Percentiles rank a stretch among this genome's conserved stretches.
phyloP scores from a whole-genome alignment of 2,888 invertebrate genomes.

The Tiliacea citrago region DNA sequence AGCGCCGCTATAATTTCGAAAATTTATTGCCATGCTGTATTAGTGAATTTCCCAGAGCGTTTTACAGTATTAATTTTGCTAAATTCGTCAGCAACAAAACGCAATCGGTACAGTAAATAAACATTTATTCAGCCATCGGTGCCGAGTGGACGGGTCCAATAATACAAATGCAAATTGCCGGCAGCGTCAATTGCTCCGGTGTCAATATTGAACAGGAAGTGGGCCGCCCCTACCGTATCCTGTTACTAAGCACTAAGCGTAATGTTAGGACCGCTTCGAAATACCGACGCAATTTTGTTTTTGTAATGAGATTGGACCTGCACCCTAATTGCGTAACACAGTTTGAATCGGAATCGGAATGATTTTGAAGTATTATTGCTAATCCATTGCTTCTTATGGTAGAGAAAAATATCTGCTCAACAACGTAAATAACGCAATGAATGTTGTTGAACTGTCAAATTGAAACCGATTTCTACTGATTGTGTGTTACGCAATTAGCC shows the following conservation, averaged over 20 bases:
- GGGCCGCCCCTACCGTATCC: conserved; percentile 53
- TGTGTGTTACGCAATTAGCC: no score
- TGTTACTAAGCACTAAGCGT: conserved; percentile 53
- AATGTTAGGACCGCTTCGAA: conserved; percentile 41
- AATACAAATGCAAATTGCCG: conserved; percentile 73
- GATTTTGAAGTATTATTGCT: no score
- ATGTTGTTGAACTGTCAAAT: no score
- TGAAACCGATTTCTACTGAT: no score
- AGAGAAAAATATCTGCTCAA: no score
- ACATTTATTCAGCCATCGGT: conserved; percentile 64
- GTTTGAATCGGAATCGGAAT: no score
- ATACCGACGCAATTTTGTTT: conserved; percentile 44
- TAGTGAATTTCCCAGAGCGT: background rate
- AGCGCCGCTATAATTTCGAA: background rate
- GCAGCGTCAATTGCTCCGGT: conserved; percentile 64
- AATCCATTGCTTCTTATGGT: no score
- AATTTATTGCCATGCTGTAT: background rate
- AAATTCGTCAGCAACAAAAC: conserved; percentile 22
- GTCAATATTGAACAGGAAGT: conserved; percentile 70
- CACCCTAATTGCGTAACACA: no score
- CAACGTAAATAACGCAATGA: no score
- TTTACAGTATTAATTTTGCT: conserved; percentile 6
- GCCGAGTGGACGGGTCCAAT: conserved; percentile 63
- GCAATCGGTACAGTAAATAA: conserved; percentile 54
- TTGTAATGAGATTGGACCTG: conserved; percentile 32